These are phyloP conservation scores for Chydorus sphaericus DNA, from an alignment of 2,888 invertebrate species.

Conservation along the genomic window DNA sequence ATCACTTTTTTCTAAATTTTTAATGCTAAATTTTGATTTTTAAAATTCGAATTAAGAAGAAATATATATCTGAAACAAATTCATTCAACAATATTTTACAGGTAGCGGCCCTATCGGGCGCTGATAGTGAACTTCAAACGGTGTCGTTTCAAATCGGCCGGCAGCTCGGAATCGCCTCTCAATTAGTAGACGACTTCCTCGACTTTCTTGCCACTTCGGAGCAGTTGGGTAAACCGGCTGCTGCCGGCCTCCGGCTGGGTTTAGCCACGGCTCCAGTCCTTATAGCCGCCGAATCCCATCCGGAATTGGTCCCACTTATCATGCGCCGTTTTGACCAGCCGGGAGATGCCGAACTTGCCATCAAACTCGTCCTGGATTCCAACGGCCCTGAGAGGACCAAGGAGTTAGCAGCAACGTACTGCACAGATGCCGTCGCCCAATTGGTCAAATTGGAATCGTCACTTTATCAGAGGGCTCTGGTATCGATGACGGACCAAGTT, in stretches of 20 bases:
- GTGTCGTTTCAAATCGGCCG: conserved; percentile 89
- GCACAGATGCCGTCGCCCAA: conserved; percentile 68
- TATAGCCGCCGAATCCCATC: conserved; percentile 96
- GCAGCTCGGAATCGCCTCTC: conserved; percentile 90
- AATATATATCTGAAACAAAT: too few relatives aligned
- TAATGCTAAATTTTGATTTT: too few relatives aligned
- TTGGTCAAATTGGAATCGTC: conserved; percentile 64
- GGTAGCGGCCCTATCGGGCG: conserved; percentile 73
- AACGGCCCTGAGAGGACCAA: conserved; percentile 83
- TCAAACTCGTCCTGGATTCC: conserved; percentile 80
- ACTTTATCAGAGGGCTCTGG: conserved; percentile 68
- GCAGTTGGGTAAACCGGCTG: conserved; percentile 92
- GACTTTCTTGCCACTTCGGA: conserved; percentile 89
- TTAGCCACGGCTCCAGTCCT: conserved; percentile 95
- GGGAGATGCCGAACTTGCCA: conserved; percentile 87
- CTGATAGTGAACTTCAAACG: conserved; percentile 64
- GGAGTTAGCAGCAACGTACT: conserved; percentile 78
- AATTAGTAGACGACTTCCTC: conserved; percentile 88
- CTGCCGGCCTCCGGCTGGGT: conserved; percentile 85
- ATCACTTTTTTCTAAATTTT: too few relatives aligned
- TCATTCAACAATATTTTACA: too few relatives aligned
- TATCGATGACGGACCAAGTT: conserved; percentile 67
- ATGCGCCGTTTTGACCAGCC: conserved; percentile 88
- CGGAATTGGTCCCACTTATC: conserved; percentile 91
- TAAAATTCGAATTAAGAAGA: too few relatives aligned